Conservation (phyloP, 2,888 invertebrate genomes). For the Drosophila pseudotakahashii region DNA sequence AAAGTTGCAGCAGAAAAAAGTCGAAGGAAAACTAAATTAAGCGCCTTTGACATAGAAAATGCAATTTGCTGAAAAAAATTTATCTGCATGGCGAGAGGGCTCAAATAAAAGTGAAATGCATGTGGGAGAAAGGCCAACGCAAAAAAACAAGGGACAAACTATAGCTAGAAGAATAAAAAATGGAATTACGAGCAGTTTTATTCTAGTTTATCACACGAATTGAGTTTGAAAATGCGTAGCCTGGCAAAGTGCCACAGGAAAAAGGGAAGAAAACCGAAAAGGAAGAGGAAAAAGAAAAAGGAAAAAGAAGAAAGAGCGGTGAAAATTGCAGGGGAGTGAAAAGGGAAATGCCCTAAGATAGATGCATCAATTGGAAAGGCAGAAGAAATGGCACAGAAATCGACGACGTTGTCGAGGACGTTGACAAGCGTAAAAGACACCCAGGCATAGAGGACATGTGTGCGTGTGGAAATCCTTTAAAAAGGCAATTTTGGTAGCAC, state of each 20-base stretch:
- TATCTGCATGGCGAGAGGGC: conserved; percentile 39
- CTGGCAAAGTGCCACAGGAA: conserved; percentile 45
- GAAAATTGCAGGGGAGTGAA: conserved; percentile 12
- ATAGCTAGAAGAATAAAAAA: conserved; percentile 31
- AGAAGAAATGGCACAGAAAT: conserved; percentile 63
- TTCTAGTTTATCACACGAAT: conserved; percentile 77
- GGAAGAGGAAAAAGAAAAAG: background rate
- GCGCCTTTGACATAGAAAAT: conserved; percentile 78
- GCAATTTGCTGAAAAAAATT: conserved; percentile 59
- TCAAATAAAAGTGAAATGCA: conserved; percentile 59
- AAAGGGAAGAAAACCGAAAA: background rate
- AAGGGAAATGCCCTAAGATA: conserved; percentile 48
- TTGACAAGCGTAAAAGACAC: conserved; percentile 69
- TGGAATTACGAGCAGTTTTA: conserved; percentile 65
- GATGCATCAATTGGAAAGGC: conserved; percentile 74
- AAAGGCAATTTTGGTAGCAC: conserved; percentile 80
- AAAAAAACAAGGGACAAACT: conserved; percentile 38
- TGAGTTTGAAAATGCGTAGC: conserved; percentile 72
- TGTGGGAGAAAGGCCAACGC: conserved; percentile 38
- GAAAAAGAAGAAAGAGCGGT: background rate
- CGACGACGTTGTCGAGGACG: conserved; percentile 54
- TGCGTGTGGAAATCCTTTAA: conserved; percentile 76
- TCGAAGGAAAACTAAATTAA: conserved; percentile 63
- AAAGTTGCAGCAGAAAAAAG: conserved; percentile 9
- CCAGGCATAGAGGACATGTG: conserved; percentile 41